A percentile compares a stretch with the other conserved stretches of the same genome.
These are phyloP conservation scores for Drosophila siamana DNA, from an alignment of 2,888 invertebrate species.

Conservation along the genomic window DNA sequence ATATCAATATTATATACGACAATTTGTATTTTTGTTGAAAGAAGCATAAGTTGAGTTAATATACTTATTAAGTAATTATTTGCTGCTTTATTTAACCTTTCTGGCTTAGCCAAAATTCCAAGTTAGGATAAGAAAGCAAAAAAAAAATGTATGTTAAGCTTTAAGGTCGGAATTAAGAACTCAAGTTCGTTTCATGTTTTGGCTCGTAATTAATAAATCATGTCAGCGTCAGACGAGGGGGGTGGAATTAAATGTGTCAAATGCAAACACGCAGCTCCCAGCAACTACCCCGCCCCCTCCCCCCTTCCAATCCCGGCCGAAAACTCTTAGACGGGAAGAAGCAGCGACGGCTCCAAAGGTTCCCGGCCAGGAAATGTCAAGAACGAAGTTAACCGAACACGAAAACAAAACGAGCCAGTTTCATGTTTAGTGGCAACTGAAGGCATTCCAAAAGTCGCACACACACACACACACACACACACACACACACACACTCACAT, in stretches of 20 bases:
- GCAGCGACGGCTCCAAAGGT: conserved; percentile 25
- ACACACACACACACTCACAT: conserved; percentile 21
- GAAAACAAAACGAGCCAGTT: conserved; percentile 77
- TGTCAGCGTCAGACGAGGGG: conserved; percentile 72
- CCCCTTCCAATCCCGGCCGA: neutral
- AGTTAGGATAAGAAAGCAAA: neutral
- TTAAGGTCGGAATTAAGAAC: conserved; percentile 78
- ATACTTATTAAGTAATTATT: neutral
- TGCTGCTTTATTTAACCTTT: neutral
- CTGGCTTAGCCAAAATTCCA: neutral
- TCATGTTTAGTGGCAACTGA: conserved; percentile 70
- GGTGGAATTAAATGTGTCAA: conserved; percentile 77
- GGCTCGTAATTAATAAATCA: conserved; percentile 83
- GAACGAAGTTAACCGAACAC: conserved; percentile 72
- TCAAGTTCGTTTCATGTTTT: conserved; percentile 80
- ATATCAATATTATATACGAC: neutral
- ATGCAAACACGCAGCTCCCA: conserved; percentile 72
- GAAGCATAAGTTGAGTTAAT: neutral
- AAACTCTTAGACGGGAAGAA: conserved; percentile 22
- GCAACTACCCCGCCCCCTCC: conserved; percentile 5
- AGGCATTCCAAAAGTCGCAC: conserved; percentile 50
- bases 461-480: conserved; percentile 13
- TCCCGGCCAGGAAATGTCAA: conserved; percentile 77
- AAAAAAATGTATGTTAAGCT: conserved; percentile 28
- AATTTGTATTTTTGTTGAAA: neutral